Evolutionary conservation across 2,113 vertebrate genomes (phyloP), one percentile per base, ranked within the genome.

Genomic region (Ceyx melanurus): DNA sequence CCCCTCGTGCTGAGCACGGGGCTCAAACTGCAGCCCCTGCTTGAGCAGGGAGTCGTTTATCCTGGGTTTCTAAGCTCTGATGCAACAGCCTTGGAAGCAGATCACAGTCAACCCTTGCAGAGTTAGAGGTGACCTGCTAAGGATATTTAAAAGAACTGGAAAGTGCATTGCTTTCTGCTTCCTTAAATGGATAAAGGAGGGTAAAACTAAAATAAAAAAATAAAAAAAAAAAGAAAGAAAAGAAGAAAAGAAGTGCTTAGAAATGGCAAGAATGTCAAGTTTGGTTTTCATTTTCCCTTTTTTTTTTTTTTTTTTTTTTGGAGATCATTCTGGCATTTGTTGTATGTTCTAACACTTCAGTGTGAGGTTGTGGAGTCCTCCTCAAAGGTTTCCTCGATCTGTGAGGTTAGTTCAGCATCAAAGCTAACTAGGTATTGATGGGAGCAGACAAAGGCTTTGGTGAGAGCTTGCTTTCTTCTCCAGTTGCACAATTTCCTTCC

Each of bases 301-400:
- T 37, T 37, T 37, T 37, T 37, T 37, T 37, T 37, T 37, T 37
- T 37, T 37, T 37, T 37, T 78, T 82, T 78, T 82, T 89, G 62
- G 92, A 90, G 91, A 23, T 58, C 66, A 51, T 86, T 72, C 84
- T 93, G 89, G 78, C 78, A 71, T 73, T 91, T 76, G 6, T 67
- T 82, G 46, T 51, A 17, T 40, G 74, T 82, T 93, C 81, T 93
- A 58, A 70, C 94, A 87, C 94, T 93, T 85, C n/a, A 43, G 57
- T 65, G 74, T 76, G 90, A 90, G 83, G 66, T 33, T 90, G 62
- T 75, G 54, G 83, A 94, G 78, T 45, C 74, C 31, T 93, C 48
- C 81, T 84, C 80, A 90, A 86, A 90, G 86, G 68, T 60, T 86
- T 92, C 88, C 83, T 92, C 72, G 74, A 35, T 94, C 80, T 68